Percentiles rank a stretch among this genome's conserved stretches.
Conservation (phyloP, 2,113 vertebrate genomes). For the Gopherus flavomarginatus region DNA sequence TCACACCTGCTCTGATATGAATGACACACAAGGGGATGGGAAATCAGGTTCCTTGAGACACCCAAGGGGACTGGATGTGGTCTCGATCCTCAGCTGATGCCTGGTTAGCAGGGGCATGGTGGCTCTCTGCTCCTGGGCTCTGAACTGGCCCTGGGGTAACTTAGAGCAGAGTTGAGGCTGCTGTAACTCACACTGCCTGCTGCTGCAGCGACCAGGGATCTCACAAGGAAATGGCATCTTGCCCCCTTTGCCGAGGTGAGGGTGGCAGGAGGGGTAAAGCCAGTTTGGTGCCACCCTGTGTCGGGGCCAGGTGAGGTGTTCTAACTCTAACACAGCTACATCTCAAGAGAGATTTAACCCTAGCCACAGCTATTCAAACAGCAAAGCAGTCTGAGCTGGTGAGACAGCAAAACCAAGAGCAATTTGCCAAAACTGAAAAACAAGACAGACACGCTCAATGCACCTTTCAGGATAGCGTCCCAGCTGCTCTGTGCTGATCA, state of each 20-base stretch:
- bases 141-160: not conserved
- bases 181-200: not conserved
- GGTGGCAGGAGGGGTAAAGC: not conserved
- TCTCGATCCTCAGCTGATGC: no score
- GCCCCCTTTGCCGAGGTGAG: not conserved
- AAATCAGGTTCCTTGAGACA: not conserved
- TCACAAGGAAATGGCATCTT: not conserved
- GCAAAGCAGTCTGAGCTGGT: no score
- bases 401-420: no score
- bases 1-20: not conserved
- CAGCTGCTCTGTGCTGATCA: not conserved
- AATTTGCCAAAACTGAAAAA: no score
- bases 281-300: not conserved
- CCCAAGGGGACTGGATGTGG: not conserved
- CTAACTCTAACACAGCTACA: no score
- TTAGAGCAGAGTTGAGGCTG: not conserved
- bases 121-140: not conserved
- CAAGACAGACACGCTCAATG: not conserved
- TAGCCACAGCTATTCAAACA: no score
- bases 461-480: not conserved
- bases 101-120: not conserved
- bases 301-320: not conserved
- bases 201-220: not conserved
- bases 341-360: no score
- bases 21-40: not conserved